Conservation (phyloP, 1,140 invertebrate genomes). For the Physella acuta region DNA sequence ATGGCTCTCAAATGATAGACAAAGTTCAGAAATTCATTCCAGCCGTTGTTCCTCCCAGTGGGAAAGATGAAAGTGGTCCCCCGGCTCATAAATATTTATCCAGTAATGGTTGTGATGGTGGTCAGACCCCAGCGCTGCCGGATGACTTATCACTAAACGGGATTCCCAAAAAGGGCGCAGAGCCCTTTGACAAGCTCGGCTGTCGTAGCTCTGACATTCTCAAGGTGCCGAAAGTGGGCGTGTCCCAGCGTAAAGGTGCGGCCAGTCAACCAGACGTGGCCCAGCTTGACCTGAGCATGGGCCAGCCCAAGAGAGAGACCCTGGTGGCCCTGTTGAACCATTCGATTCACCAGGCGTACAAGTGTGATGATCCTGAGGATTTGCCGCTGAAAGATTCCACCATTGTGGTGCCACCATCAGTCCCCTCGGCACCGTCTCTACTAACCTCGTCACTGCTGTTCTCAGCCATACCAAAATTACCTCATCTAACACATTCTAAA, state of each 20-base stretch:
- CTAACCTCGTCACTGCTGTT: constrained; percentile 16
- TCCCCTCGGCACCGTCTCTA: neutral
- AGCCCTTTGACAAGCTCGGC: too few species aligned
- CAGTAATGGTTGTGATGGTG: neutral
- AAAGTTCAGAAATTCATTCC: neutral
- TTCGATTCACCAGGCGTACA: constrained; percentile 15
- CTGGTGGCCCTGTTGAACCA: constrained; percentile 6
- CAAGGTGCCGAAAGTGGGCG: neutral
- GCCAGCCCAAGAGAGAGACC: too few species aligned
- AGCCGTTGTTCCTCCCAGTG: neutral
- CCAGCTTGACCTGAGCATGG: too few species aligned
- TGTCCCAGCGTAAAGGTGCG: neutral
- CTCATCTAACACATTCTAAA: neutral
- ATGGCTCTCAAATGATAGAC: neutral
- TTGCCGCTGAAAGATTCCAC: neutral
- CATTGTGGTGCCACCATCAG: neutral
- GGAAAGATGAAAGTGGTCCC: neutral
- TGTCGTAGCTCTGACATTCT: constrained; percentile 18
- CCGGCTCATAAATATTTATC: neutral
- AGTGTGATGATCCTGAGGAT: neutral
- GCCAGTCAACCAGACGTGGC: too few species aligned
- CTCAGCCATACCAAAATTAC: constrained; percentile 21
- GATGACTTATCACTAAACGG: too few species aligned
- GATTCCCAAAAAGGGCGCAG: too few species aligned
- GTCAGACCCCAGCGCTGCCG: too few species aligned